Base-by-base conservation (phyloP, 2,797 vertebrate species). In the Synanceia verrucosa region DNA sequence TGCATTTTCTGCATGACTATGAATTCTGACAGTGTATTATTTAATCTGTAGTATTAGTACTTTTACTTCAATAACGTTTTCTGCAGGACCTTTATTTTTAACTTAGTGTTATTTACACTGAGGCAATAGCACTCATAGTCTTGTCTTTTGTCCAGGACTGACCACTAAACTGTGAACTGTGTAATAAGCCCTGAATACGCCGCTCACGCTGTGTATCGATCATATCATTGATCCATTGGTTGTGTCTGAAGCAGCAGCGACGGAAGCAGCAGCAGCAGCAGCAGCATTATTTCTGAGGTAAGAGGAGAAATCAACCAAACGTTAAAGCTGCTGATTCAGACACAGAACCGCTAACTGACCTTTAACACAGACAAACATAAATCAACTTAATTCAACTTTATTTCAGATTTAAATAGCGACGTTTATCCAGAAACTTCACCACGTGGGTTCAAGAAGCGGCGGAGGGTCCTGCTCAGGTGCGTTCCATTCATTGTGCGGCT, bases 361-460 rank as follows among this genome's bases (percentile, higher is more conserved):
- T 23, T 0, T 6, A 33, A 56, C 2, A 44, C 12, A 10, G 2
- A 2, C 1, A 11, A 0, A 37, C 9, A 9, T 1, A 7, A 3
- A 21, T 41, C 3, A 31, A 0, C 8, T 1, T 1, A 7, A 3
- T 19, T 41, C 3, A 31, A 0, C 8, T 1, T 5, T 10, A n/a
- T 1, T 2, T 33, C 5, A 2, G 12, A 0, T 53, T 14, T 5
- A 16, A 0, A n/a, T 14, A 26, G 12, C 31, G 8, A 1, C 3
- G 4, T 65, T 50, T 39, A 58, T 2, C 1, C 43, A 2, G 11
- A 4, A 74, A 53, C 44, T 3, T 36, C 61, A 59, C 79, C 92
- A 92, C 92, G 89, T 92, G 90, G 46, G 67, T 65, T 12, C 26
- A 6, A 34, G 24, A 63, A 41, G 7, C 0, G 33, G 5, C 44